Base-by-base conservation (phyloP, 35 echinoderm and acorn worm species). In the Strongylocentrotus purpuratus region DNA sequence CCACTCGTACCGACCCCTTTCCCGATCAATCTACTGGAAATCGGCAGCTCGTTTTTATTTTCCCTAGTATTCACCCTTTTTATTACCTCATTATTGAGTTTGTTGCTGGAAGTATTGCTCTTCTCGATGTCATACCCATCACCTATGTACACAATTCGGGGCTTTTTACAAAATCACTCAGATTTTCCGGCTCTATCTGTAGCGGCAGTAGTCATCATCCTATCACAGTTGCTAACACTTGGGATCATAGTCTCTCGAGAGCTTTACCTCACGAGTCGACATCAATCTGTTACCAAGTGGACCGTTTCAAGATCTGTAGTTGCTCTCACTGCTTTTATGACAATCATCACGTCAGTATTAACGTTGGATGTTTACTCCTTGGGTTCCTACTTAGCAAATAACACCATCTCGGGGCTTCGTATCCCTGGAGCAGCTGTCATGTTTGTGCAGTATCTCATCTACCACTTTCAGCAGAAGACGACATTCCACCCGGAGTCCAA, bases 21-120 rank as follows among this genome's bases (percentile, higher is more conserved):
- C 45, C 85, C 45, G 22, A 86, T 95, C 20, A 95, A 85, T 55
- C 25, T 95, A 15, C 9, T 95, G 9, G 94, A 95, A 50, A 86
- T 95, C 46, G 46, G 35, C 12, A 87, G 65, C 5, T 95, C 94
- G 33, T 95, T 87, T 52, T 33, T 85, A 25, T 28, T 95, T 33
- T 86, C 94, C 46, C 10, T 95, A 7, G 20, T 46, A n/a, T 87
- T 95, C 12, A 46, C 18, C 65, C 25, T 86, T 45, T 78, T 95
- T 13, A 22, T 87, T 25, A 48, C 46, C 48, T 9, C 45, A 13
- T 33, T 52, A 12, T 13, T 14, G 31, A 28, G 11, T 58, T 47
- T 93, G 25, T 2, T 58, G 22, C 17, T 93, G 48, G 33, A 47
- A 11, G 48, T 58, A 12, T 50, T 93, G 45, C 61, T 85, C 2